These are phyloP conservation scores for Allygus modestus DNA, from an alignment of 2,888 invertebrate species.

Conservation along the genomic window DNA sequence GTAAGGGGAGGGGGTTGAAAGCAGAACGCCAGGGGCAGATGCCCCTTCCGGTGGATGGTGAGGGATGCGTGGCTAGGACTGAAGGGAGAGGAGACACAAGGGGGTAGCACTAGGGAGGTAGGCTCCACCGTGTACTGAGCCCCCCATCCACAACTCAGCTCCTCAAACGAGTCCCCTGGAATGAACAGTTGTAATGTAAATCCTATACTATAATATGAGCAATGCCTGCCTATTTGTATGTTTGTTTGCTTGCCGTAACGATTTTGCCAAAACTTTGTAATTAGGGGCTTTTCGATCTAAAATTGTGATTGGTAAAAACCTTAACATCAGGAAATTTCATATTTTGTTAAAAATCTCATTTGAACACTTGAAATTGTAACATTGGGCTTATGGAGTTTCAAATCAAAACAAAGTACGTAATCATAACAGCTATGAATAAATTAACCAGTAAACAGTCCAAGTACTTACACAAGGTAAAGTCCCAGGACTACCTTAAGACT, in stretches of 20 bases:
- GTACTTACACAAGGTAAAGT: too few relatives aligned
- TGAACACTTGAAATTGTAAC: too few relatives aligned
- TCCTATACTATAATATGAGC: too few relatives aligned
- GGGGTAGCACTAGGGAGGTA: background rate
- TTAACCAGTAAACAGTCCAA: too few relatives aligned
- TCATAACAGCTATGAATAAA: background rate
- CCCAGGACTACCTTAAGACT: too few relatives aligned
- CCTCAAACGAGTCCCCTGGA: conserved; percentile 18
- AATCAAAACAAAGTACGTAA: background rate
- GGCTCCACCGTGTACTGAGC: conserved; percentile 16
- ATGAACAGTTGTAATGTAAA: background rate
- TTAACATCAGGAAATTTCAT: too few relatives aligned
- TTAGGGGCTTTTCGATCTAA: too few relatives aligned
- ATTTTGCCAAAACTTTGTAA: background rate
- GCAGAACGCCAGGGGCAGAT: conserved; percentile 13
- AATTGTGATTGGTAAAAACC: too few relatives aligned
- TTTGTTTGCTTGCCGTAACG: background rate
- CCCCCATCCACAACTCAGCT: conserved; percentile 30
- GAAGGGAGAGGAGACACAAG: background rate
- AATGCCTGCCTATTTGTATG: background rate
- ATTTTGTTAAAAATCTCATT: too few relatives aligned
- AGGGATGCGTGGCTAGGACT: conserved; percentile 21
- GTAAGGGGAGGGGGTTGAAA: conserved; percentile 12
- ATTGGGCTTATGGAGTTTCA: too few relatives aligned
- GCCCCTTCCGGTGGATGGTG: background rate